Conservation (phyloP, 2,797 vertebrate genomes). For the Champsocephalus gunnari region DNA sequence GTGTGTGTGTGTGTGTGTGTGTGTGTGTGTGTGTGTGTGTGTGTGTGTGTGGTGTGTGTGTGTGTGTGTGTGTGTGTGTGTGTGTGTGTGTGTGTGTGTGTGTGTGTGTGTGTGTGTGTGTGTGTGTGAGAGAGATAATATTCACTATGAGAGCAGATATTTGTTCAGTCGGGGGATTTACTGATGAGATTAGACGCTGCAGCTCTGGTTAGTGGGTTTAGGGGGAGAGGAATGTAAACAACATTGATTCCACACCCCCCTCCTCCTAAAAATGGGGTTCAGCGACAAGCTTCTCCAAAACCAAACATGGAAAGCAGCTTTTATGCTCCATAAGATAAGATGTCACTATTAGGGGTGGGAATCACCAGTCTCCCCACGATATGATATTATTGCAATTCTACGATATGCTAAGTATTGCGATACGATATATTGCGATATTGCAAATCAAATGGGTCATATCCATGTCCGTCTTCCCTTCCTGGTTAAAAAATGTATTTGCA, state of each 20-base stretch:
- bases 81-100: slow-evolving; percentile 19
- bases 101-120: slow-evolving; percentile 5
- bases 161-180: slow-evolving; percentile 72
- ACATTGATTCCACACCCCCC: slow-evolving; percentile 42
- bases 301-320: no score
- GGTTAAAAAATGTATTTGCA: no score
- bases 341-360: no score
- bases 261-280: slow-evolving; percentile 6
- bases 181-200: slow-evolving; percentile 72
- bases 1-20: slow-evolving; percentile 14
- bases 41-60: slow-evolving; percentile 1
- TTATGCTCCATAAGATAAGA: no score
- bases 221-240: slow-evolving; percentile 74
- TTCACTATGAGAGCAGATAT: slow-evolving; percentile 70
- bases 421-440: no score
- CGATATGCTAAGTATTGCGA: no score
- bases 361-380: no score
- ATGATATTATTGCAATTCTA: no score
- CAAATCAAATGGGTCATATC: no score
- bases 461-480: no score
- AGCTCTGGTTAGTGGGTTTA: slow-evolving; percentile 58
- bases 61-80: no score
- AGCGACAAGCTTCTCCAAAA: neutral
- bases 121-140: slow-evolving; percentile 24
- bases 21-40: slow-evolving; percentile 16